phyloP scores from a whole-genome alignment of 2,888 invertebrate genomes.

The Lasioglossum vierecki region DNA sequence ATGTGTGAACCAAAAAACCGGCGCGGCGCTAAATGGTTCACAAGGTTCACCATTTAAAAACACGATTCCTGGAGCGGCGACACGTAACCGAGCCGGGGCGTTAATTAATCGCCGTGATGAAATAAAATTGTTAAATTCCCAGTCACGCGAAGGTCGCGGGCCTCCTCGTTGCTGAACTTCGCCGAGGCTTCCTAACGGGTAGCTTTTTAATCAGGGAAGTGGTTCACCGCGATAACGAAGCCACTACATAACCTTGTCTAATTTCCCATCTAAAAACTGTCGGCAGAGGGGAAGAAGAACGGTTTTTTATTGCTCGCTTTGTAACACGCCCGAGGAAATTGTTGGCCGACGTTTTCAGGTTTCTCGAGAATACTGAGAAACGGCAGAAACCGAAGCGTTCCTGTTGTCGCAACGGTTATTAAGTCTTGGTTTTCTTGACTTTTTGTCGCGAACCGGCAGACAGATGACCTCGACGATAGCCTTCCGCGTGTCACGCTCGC shows the following conservation, averaged over 20 bases:
- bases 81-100: slow-evolving; percentile 28
- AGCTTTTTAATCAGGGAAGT: slow-evolving; percentile 77
- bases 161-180: slow-evolving; percentile 53
- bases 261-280: background rate
- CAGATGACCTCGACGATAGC: slow-evolving; percentile 63
- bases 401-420: slow-evolving; percentile 17
- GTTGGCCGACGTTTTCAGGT: background rate
- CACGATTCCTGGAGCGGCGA: background rate
- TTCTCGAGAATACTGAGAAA: background rate
- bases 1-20: background rate
- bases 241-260: slow-evolving; percentile 10
- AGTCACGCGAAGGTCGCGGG: slow-evolving; percentile 79
- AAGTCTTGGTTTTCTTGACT: slow-evolving; percentile 25
- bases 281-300: background rate
- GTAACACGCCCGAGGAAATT: background rate
- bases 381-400: background rate
- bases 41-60: slow-evolving; percentile 20
- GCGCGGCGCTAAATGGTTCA: slow-evolving; percentile 10
- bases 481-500: slow-evolving; percentile 59
- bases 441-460: slow-evolving; percentile 31
- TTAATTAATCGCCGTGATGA: slow-evolving; percentile 62
- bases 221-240: slow-evolving; percentile 72
- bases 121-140: slow-evolving; percentile 68
- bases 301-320: background rate
- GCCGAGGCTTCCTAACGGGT: slow-evolving; percentile 41